Evolutionary conservation across 2,888 invertebrate genomes (phyloP), one percentile per base, ranked within the genome.

Genomic region (Rhagium mordax): DNA sequence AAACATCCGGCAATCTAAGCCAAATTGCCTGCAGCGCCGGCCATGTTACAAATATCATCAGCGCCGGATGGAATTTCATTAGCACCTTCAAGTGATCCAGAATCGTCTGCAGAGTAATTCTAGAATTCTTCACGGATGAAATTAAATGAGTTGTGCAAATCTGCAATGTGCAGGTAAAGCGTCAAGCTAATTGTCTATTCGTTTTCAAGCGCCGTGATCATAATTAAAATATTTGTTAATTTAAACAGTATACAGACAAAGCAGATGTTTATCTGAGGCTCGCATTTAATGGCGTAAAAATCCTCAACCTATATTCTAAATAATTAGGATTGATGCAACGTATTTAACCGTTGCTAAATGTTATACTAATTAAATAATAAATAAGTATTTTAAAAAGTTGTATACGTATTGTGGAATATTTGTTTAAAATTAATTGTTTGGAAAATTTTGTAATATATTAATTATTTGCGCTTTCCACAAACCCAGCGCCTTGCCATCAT

Each of bases 261-360:
- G 33, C 29, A 15, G 59, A 60, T 60, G 29, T 4, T 60, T 60
- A 60, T 60, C 59, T n/a, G 10, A 8, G 18, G 18, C 16, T 60
- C 41, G 18, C 41, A 18, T 41, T 33, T 33, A 15, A 60, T 33
- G 29, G 29, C 8, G 16, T 6, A 60, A 60, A 60, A 60, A 60
- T 60, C 59, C 59, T 60, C 59, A 60, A 60, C 41, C 41, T 41
- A 41, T 41, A 41, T 41, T 41, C n/a, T 13, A n/a, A 41, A 41
- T 41, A 41, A 41, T 41, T 41, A 41, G 41, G 3, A n/a, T 41
- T 41, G 41, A 41, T 41, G 41, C 41, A 41, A 41, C n/a, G 5
- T n/a, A 4, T 41, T 4, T n/a, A 3, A n/a, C n/a, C n/a, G 5
- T 41, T 41, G 41, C n/a, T n/a, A 41, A 41, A 41, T 41, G 8